Base-by-base conservation (phyloP, 2,888 invertebrate species). In the Volucella inflata region DNA sequence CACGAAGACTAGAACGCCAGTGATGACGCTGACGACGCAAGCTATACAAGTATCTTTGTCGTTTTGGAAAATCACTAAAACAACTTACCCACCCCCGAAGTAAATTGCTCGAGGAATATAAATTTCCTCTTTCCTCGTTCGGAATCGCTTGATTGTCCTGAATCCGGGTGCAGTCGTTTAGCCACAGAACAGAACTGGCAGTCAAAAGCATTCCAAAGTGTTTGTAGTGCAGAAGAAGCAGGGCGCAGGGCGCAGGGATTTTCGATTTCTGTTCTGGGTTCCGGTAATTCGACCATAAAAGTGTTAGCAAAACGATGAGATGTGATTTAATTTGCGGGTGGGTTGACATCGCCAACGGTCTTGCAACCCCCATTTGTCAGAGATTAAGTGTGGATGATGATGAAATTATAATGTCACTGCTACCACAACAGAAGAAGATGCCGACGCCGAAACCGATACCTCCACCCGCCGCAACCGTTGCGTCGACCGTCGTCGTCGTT, bases 281-380 rank as follows among this genome's bases (percentile, higher is more conserved):
- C 79, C 85, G 87, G 87, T 88, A 88, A 88, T 88, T 87, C 88
- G 80, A 87, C 87, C 88, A 87, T 88, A 88, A 91, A 90, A 91
- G 90, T 90, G 91, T 90, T 89, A 90, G 89, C 88, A 89, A 90
- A 90, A 88, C 89, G 90, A 88, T 90, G 89, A 88, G 88, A 89
- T 89, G 89, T 89, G 85, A 87, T 88, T 88, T 88, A 88, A 88
- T 88, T 88, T 88, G 88, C 78, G 88, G 85, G 87, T 87, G 88
- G 88, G 87, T 82, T 87, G 87, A 81, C 67, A 75, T 40, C 38
- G 62, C 65, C 36, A 30, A 17, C 40, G 64, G 51, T 80, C 30
- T 76, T 77, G 30, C 85, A 77, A 84, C 77, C 87, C 88, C 87
- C 83, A 79, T 83, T 82, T 78, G 68, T 71, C 65, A 60, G 44